Evolutionary conservation across 2,113 vertebrate species (phyloP).

Genomic region (Tinamus guttatus): DNA sequence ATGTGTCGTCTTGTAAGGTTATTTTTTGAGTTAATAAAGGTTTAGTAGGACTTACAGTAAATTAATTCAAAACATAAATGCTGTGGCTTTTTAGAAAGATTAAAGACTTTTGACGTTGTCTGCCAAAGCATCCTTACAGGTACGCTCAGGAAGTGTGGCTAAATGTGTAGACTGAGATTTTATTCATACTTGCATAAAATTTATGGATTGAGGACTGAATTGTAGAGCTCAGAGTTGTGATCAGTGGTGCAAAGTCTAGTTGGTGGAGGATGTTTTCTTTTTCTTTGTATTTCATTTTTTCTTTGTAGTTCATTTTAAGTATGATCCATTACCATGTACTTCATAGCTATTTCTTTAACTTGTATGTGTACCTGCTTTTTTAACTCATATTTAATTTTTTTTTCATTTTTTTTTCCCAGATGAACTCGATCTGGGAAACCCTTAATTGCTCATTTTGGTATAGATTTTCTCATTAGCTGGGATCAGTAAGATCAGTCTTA

Average conservation of each 20-base stretch:
- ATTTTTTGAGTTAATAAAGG: not conserved
- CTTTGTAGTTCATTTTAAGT: not conserved
- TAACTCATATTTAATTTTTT: not conserved
- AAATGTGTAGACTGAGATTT: no score
- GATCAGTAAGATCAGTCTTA: not conserved
- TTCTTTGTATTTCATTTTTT: not conserved
- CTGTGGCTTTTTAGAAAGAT: not conserved
- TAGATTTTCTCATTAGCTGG: not conserved
- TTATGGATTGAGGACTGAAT: no score
- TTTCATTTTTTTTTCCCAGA: not conserved
- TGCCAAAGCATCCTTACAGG: no score
- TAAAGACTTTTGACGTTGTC: not conserved
- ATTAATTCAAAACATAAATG: not conserved
- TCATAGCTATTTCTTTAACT: not conserved
- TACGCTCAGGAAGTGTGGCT: no score
- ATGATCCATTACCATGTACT: not conserved
- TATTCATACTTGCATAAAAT: no score
- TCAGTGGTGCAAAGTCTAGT: no score
- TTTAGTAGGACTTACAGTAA: not conserved
- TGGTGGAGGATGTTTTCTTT: not conserved
- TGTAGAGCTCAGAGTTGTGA: no score
- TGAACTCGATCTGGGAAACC: not conserved
- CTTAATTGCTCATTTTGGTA: not conserved
- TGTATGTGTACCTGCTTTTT: not conserved
- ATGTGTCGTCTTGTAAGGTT: not conserved